phyloP scores from a whole-genome alignment of 2,797 vertebrate genomes.

The Manis pentadactyla region DNA sequence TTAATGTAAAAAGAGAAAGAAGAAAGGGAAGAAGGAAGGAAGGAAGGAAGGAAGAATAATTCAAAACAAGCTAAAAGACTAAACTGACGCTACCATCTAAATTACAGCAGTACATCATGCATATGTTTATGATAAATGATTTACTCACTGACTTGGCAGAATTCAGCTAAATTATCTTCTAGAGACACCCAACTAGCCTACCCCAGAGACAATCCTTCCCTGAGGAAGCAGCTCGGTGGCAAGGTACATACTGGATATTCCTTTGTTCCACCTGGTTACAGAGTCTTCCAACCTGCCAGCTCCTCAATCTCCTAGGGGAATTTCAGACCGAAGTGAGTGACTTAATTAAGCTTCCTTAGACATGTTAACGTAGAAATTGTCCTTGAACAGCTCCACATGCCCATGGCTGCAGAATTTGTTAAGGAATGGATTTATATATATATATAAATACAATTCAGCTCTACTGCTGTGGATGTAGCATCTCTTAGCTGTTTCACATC shows the following conservation, averaged over 20 bases:
- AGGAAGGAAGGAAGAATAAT: background rate
- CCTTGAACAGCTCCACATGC: background rate
- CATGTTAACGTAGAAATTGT: background rate
- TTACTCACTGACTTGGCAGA: background rate
- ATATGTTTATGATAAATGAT: background rate
- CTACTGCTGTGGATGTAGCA: background rate
- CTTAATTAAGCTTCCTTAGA: background rate
- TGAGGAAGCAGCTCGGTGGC: background rate
- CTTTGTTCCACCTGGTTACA: background rate
- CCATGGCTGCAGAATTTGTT: background rate
- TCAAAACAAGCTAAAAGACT: background rate
- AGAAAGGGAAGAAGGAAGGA: background rate
- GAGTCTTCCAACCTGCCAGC: background rate
- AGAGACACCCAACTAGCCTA: background rate
- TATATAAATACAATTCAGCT: background rate
- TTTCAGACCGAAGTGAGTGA: background rate
- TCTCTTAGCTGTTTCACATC: background rate
- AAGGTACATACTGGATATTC: background rate
- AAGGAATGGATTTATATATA: background rate
- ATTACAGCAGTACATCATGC: background rate
- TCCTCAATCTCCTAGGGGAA: background rate
- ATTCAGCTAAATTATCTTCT: background rate
- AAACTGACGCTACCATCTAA: background rate
- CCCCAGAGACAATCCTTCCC: background rate
- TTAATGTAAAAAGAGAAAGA: background rate